A percentile compares a stretch with the other conserved stretches of the same genome.
Conservation (phyloP, 92 coral and sea anemone species). For the Epizoanthus scotinus region DNA sequence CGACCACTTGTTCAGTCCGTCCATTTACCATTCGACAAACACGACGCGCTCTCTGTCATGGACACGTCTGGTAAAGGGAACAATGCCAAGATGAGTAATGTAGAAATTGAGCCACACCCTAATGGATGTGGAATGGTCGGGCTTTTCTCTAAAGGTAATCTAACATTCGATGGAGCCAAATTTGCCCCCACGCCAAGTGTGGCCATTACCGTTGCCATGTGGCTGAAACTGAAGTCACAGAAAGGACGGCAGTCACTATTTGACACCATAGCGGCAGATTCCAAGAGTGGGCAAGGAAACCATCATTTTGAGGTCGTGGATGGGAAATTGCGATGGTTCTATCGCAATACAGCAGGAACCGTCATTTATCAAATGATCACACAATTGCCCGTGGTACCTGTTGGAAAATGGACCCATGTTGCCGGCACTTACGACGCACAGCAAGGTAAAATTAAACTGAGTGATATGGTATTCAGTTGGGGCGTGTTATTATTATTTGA, state of each 20-base stretch:
- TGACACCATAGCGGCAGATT: conserved; percentile 57
- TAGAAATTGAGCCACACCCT: conserved; percentile 47
- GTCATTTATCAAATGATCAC: conserved; percentile 61
- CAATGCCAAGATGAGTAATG: conserved; percentile 62
- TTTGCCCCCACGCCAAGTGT: conserved; percentile 72
- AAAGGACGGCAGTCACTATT: conserved; percentile 74
- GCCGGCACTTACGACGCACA: conserved; percentile 75
- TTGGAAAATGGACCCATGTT: conserved; percentile 75
- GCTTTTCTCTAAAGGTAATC: conserved; percentile 68
- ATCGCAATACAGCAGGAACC: conserved; percentile 53
- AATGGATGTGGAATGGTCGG: conserved; percentile 78
- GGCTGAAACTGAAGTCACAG: conserved; percentile 62
- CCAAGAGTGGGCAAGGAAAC: conserved; percentile 52
- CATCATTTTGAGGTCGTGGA: conserved; percentile 72
- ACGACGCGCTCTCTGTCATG: conserved; percentile 49
- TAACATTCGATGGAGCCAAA: conserved; percentile 64
- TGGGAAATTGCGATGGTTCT: conserved; percentile 77
- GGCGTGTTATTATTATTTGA: background rate
- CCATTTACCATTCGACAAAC: conserved; percentile 67
- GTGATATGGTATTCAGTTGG: background rate
- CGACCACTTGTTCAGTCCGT: conserved; percentile 43
- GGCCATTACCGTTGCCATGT: conserved; percentile 76
- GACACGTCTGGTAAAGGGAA: conserved; percentile 69
- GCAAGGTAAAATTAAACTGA: conserved; percentile 43
- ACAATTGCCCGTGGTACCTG: conserved; percentile 49